Evolutionary conservation across 2,888 invertebrate species (phyloP), one percentile per base, ranked within the genome.

Genomic region (Diarsia brunnea): DNA sequence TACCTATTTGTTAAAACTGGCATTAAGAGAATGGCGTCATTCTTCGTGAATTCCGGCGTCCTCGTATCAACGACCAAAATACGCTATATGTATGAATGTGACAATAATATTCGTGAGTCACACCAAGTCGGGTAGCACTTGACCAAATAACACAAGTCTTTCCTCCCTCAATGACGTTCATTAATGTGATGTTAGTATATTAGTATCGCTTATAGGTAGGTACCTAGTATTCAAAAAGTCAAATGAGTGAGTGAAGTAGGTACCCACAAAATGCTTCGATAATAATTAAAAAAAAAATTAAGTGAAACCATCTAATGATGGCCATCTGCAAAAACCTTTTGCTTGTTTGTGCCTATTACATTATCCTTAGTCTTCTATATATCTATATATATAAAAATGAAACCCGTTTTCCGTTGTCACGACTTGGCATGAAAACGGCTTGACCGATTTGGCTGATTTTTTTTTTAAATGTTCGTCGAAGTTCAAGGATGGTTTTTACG

Each of bases 91-190:
- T 93, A 92, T 93, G 93, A 93, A 93, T 93, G 92, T 91, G 95
- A 94, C 95, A 95, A 95, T 95, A 95, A 94, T 95, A 95, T 93
- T 93, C 90, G 90, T 96, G 96, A 96, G 92, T 96, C 96, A 96
- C 75, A 79, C 89, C 78, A 88, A 89, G 84, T 79, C 81, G 88
- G 87, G 87, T 86, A 89, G 89, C 96, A 95, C 94, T 96, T 96
- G 95, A 94, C 94, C 94, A 96, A 96, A 96, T 94, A 96, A 95
- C 84, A 89, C 88, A 83, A 92, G 90, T 93, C 91, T 94, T 93
- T 94, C 92, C 92, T 93, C 89, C 92, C 92, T 93, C 89, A 91
- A 92, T 92, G 90, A 92, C 89, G 89, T 82, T 82, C 76, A 80
- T 75, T 71, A 81, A 71, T 73, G 51, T 55, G 43, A 78, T 85